A percentile compares a stretch with the other conserved stretches of the same genome.
Conservation (phyloP, 1,140 invertebrate species). For the Drosophila funebris region DNA sequence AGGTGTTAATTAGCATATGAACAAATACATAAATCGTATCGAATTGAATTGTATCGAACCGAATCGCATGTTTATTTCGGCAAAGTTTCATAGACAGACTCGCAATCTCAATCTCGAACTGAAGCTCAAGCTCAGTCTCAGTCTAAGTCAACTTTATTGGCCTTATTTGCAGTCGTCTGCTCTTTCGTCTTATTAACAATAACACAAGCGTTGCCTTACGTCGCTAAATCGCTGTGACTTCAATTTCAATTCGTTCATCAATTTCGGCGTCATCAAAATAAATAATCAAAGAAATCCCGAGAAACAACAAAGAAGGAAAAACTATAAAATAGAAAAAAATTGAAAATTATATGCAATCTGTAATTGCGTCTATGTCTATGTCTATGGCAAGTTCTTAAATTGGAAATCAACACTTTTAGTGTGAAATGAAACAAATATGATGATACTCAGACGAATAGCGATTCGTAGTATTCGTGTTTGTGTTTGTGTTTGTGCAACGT, state of each 20-base stretch:
- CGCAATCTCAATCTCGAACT: background rate
- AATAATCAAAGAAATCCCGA: conserved; percentile 7
- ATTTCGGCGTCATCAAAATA: conserved; percentile 43
- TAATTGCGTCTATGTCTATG: conserved; percentile 17
- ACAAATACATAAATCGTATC: conserved; percentile 2
- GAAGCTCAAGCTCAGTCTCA: background rate
- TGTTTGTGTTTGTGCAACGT: conserved; percentile 48
- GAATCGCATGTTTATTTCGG: background rate
- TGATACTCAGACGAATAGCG: conserved; percentile 32
- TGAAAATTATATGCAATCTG: conserved; percentile 32
- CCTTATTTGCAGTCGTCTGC: conserved; percentile 55
- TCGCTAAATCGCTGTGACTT: background rate
- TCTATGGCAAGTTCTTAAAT: conserved; percentile 45
- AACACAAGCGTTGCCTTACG: conserved; percentile 19
- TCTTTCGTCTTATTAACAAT: conserved; percentile 63
- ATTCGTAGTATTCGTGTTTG: conserved; percentile 9
- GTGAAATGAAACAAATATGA: conserved; percentile 63
- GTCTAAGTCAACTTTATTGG: conserved; percentile 8
- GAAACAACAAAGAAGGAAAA: conserved; percentile 1
- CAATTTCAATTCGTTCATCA: too few species aligned
- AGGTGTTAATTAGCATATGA: conserved; percentile 81
- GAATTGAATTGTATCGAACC: background rate
- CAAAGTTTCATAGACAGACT: background rate
- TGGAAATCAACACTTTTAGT: conserved; percentile 53
- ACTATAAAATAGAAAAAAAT: conserved; percentile 9